Evolutionary conservation across 30 jellyfish, hydroid and myxozoan species (phyloP), one percentile per base, ranked within the genome.

Genomic region (Aurelia sp.): DNA sequence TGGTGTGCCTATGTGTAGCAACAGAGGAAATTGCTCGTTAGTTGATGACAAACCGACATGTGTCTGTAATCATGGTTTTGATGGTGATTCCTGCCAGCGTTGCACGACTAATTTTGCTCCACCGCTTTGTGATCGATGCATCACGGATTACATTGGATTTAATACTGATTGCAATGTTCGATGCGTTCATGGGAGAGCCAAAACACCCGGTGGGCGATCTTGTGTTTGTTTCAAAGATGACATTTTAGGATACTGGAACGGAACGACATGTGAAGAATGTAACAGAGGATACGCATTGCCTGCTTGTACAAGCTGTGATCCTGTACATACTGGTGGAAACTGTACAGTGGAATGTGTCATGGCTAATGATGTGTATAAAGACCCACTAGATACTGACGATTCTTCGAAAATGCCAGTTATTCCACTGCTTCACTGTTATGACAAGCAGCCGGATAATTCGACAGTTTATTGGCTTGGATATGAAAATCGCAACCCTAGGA

Each of bases 121-220:
- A 3, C 94, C 94, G 71, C 59, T 51, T 38, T 85, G 94, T 63
- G 88, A 85, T 78, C 52, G 57, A 53, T 85, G 94, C 35, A 51
- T 72, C 15, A 41, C 80, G n/a, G 72, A 85, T 48, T 85, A 85
- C 88, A 85, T 85, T 52, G 94, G 94, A 15, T 85, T 33, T 38
- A 85, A 73, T 33, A 73, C 94, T 3, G 94, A 85, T 33, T 85
- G 94, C 67, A 73, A 84, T 17, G 78, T 53, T 9, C 40, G 84
- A 48, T 85, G 94, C 35, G 94, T 85, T 24, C 85, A 85, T 55
- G 94, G 94, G 38, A 59, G 33, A 60, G 94, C 88, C 5, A 73
- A 21, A 19, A 41, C 24, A 3, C 22, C 76, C 3, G 94, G 94
- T 18, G 94, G 94, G n/a, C 41, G 76, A 13, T 12, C 71, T 3